Percentiles rank a stretch among this genome's conserved stretches.
phyloP scores from a whole-genome alignment of 1,140 invertebrate genomes.

The Anadara kagoshimensis region DNA sequence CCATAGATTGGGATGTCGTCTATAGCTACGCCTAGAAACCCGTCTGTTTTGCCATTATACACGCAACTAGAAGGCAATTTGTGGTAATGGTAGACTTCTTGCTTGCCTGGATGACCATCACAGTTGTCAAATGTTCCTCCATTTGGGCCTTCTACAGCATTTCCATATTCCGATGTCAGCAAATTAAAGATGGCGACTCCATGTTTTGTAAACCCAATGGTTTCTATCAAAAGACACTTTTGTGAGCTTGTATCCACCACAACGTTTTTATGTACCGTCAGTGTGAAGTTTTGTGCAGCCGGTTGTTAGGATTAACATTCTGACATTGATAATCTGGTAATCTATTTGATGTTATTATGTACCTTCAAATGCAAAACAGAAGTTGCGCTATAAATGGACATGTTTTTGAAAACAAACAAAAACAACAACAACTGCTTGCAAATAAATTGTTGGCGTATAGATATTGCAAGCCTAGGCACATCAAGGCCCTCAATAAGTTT shows the following conservation, averaged over 20 bases:
- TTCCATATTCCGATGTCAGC: not conserved
- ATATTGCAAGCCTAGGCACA: no score
- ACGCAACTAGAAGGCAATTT: constrained; percentile 1
- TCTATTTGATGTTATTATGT: no score
- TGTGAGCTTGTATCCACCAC: not conserved
- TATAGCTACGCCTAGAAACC: constrained; percentile 23
- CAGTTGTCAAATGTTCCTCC: constrained; percentile 12
- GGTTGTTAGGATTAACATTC: no score
- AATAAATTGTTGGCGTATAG: no score
- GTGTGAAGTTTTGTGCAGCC: no score
- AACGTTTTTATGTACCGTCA: no score
- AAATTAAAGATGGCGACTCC: constrained; percentile 9
- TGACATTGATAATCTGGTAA: no score
- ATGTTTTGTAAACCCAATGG: constrained; percentile 4
- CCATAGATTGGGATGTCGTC: constrained; percentile 17
- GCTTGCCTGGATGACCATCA: constrained; percentile 3
- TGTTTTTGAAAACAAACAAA: no score
- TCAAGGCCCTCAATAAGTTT: no score
- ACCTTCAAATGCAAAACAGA: no score
- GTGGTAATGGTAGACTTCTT: constrained; percentile 17
- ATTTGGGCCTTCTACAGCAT: not conserved
- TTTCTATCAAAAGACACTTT: constrained; percentile 6
- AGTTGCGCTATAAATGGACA: no score
- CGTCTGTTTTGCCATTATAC: constrained; percentile 20
- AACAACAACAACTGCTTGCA: no score